Percentiles rank a stretch among this genome's conserved stretches.
Evolutionary conservation across 2,888 invertebrate species (phyloP).

Genomic region (Monopis laevigella): DNA sequence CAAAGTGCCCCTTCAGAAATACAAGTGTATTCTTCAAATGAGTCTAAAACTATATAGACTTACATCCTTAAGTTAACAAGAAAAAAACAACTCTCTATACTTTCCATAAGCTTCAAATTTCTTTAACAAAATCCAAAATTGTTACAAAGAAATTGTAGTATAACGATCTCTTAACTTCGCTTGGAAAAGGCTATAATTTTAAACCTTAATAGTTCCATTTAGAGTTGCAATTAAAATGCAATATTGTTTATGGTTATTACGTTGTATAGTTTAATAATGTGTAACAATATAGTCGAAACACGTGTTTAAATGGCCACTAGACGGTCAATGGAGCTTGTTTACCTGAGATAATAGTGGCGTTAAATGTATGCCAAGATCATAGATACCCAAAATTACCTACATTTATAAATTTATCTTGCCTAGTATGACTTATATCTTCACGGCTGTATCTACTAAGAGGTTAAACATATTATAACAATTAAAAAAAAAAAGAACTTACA

Average conservation of each 20-base stretch:
- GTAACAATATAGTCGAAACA: constrained; percentile 39
- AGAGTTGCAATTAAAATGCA: no score
- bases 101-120: no score
- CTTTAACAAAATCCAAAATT: no score
- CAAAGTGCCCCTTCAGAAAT: constrained; percentile 62
- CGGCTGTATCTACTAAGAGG: no score
- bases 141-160: no score
- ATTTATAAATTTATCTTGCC: no score
- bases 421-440: no score
- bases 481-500: no score
- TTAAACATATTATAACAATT: no score
- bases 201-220: no score
- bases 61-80: not conserved
- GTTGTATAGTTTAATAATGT: constrained; percentile 8
- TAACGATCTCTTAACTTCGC: no score
- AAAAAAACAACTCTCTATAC: not conserved
- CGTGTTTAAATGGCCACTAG: constrained; percentile 60
- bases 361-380: constrained; percentile 1
- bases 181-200: no score
- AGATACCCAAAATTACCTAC: not conserved
- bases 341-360: constrained; percentile 33
- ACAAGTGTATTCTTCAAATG: constrained; percentile 54
- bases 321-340: constrained; percentile 44
- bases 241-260: not conserved
- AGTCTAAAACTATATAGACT: not conserved